Evolutionary conservation across 2,113 vertebrate species (phyloP).

Genomic region (Chaenogobius annularis): DNA sequence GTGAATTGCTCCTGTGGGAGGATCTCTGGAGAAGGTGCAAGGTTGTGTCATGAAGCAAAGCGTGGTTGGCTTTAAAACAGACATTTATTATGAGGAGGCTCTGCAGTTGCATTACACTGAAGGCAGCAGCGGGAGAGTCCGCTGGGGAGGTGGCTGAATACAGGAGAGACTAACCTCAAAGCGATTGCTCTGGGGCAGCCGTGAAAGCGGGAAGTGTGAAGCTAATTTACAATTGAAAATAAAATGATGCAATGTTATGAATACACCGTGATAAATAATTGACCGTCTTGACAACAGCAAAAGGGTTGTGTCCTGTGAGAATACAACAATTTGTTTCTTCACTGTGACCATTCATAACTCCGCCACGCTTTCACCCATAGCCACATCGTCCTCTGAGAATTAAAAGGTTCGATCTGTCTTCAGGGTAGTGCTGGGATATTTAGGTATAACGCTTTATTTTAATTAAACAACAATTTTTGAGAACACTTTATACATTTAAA

Average conservation of each 20-base stretch:
- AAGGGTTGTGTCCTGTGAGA: no score
- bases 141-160: slow-evolving; percentile 13
- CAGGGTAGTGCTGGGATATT: no score
- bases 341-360: neutral
- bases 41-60: slow-evolving; percentile 68
- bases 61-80: slow-evolving; percentile 68
- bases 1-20: slow-evolving; percentile 66
- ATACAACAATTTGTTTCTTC: no score
- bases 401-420: no score
- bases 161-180: slow-evolving; percentile 13
- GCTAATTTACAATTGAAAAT: slow-evolving; percentile 22
- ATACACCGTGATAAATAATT: neutral
- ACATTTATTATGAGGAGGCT: slow-evolving; percentile 51
- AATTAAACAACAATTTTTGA: no score
- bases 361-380: neutral
- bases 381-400: no score
- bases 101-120: slow-evolving; percentile 50
- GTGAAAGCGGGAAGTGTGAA: slow-evolving; percentile 12
- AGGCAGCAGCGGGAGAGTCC: slow-evolving; percentile 19
- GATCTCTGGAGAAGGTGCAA: slow-evolving; percentile 62
- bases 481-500: no score
- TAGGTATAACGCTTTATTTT: no score
- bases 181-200: neutral
- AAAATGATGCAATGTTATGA: slow-evolving; percentile 3
- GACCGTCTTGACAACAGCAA: neutral